Base-by-base conservation (phyloP, 30 jellyfish, hydroid and myxozoan species). In the Aurelia sp. region DNA sequence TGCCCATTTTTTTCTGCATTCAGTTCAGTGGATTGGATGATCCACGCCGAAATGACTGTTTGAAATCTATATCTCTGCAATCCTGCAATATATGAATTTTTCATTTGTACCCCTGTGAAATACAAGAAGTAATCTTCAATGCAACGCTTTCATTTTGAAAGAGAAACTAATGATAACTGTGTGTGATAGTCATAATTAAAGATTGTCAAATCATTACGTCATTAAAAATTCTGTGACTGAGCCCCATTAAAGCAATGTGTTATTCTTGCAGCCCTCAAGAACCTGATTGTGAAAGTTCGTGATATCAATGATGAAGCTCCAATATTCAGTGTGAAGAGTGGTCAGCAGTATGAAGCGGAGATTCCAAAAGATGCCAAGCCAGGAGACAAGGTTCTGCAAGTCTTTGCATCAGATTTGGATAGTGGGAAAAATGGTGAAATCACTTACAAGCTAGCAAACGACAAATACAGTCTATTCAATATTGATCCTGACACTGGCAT, bases 281-380 rank as follows among this genome's bases (percentile, higher is more conserved):
- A 85, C 35, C 71, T 94, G 62, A 78, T 77, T 12, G 97, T 94
- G 13, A 91, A 78, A 20, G 97, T 94, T 35, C 53, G 47, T 6
- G 99, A 94, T 48, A 79, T 76, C 63, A 94, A 94, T 63, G 99
- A 94, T 64, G 97, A 89, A 57, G 88, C 91, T 11, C 99, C 99
- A 18, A 80, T 96, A 6, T 94, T 94, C 86, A 76, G 97, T 70
- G 86, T 95, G 27, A 89, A 82, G 74, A 64, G 97, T 21, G 91
- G 85, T 37, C 79, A 92, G 47, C 47, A 44, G n/a, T 94, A 89
- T 76, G 67, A 69, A 31, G 93, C 85, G 17, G 71, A 75, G 51
- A 94, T 94, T 30, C 95, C 91, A 17, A 89, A 62, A 31, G 96
- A 89, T 62, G 91, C 95, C 7, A 71, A 61, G 30, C 61, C 92